A percentile compares a stretch with the other conserved stretches of the same genome.
Conservation (phyloP, 2,797 vertebrate species). For the Chelmon rostratus region DNA sequence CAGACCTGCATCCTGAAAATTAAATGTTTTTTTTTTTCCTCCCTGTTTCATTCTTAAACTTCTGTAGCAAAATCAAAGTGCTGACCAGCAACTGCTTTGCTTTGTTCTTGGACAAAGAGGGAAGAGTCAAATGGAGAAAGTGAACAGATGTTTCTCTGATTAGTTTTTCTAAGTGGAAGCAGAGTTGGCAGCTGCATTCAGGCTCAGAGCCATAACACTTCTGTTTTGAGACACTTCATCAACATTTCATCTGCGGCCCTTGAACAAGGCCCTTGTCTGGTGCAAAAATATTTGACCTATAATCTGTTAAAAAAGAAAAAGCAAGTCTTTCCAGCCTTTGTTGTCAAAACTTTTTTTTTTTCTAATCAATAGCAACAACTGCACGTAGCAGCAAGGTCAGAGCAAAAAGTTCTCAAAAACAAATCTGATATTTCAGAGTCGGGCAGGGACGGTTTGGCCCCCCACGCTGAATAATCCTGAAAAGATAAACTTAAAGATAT, state of each 20-base stretch:
- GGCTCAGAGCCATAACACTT: slow-evolving; percentile 7
- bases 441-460: neutral
- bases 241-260: neutral
- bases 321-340: neutral
- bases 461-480: no score
- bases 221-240: slow-evolving; percentile 19
- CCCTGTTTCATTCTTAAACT: neutral
- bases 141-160: neutral
- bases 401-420: neutral
- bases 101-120: neutral
- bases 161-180: neutral
- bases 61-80: neutral
- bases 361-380: neutral
- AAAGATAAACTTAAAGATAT: no score
- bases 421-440: neutral
- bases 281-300: neutral
- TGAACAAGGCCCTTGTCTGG: neutral
- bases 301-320: neutral
- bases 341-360: neutral
- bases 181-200: slow-evolving; percentile 5
- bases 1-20: slow-evolving; percentile 36
- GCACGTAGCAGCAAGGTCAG: neutral
- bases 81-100: neutral
- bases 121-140: neutral
- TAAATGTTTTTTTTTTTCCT: neutral